These are phyloP conservation scores for Drosophila dunni DNA, from an alignment of 1,140 invertebrate genomes.

Conservation along the genomic window DNA sequence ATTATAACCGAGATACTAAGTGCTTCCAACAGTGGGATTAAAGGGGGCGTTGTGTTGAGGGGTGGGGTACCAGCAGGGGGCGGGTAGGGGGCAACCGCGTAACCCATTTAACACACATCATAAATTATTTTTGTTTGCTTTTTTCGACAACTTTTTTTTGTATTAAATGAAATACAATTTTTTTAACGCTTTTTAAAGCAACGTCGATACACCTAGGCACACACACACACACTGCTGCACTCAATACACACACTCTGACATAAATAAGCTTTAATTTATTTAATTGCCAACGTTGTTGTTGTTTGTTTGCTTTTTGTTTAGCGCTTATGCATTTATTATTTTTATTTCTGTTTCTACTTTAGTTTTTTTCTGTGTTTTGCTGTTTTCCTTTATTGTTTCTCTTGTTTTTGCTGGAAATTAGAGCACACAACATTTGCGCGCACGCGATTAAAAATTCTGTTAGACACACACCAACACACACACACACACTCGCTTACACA, in stretches of 20 bases:
- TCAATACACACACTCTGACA: conserved; percentile 30
- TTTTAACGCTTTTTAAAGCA: conserved; percentile 70
- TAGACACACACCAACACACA: conserved; percentile 9
- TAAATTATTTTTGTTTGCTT: conserved; percentile 37
- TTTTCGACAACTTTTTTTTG: background rate
- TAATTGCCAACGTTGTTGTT: conserved; percentile 67
- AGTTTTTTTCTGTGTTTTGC: conserved; percentile 19
- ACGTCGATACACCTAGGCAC: conserved; percentile 60
- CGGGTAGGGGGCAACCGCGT: conserved; percentile 26
- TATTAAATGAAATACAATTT: conserved; percentile 13
- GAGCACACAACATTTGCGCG: conserved; percentile 29
- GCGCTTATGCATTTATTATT: conserved; percentile 39
- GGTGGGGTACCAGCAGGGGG: background rate
- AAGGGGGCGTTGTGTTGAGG: too few species aligned
- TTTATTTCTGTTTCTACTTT: conserved; percentile 42
- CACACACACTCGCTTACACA: background rate
- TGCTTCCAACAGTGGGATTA: conserved; percentile 18
- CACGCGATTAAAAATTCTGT: conserved; percentile 47
- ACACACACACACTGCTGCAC: conserved; percentile 31
- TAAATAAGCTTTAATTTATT: conserved; percentile 80
- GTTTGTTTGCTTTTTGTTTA: conserved; percentile 10
- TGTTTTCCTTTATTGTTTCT: conserved; percentile 4
- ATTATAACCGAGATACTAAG: conserved; percentile 76
- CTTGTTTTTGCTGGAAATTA: conserved; percentile 32
- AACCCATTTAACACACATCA: conserved; percentile 74